Base-by-base conservation (phyloP, 1,140 invertebrate genomes). In the Elymnias hypermnestra region DNA sequence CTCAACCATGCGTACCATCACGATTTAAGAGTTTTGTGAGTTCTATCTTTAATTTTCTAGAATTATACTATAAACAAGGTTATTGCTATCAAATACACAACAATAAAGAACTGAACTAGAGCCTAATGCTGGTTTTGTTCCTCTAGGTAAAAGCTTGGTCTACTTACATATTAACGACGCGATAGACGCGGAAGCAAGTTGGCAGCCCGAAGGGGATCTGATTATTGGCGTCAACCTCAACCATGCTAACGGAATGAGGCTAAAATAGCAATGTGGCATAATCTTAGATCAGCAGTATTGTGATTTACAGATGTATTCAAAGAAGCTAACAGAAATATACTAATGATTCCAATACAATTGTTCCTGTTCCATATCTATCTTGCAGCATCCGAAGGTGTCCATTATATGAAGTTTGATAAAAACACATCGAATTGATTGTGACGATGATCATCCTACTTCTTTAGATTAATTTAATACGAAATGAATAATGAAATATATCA, bases 181-280 rank as follows among this genome's bases (percentile, higher is more conserved):
- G 38, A 38, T 58, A 51, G 47, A 66, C 60, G 63, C 73, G 73
- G 71, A 72, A 69, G 57, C 58, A 57, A 63, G 40, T 51, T 37
- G 35, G 48, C 65, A 66, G 56, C 56, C 62, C 58, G 67, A 61
- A 74, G 71, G 60, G 63, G 63, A 77, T 74, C 71, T 74, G 71
- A 74, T 77, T 69, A 67, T 50, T 65, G 49, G 52, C 65, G 72
- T 75, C 63, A 59, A 58, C 53, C 52, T 53, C 55, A 55, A 57
- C 29, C 29, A 15, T 14, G 29, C 29, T 40, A 38, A 8, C 33
- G 18, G 56, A 69, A 69, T 66, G 46, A 56, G 35, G 21, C 33
- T 51, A 48, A 57, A 60, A 43, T 61, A 63, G 57, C 69, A 64
- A 31, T 46, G 35, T 45, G 23, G 63, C 49, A 58, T 63, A 52